Evolutionary conservation across 1,140 invertebrate species (phyloP), one percentile per base, ranked within the genome.

Genomic region (Neuroterus valhalla): DNA sequence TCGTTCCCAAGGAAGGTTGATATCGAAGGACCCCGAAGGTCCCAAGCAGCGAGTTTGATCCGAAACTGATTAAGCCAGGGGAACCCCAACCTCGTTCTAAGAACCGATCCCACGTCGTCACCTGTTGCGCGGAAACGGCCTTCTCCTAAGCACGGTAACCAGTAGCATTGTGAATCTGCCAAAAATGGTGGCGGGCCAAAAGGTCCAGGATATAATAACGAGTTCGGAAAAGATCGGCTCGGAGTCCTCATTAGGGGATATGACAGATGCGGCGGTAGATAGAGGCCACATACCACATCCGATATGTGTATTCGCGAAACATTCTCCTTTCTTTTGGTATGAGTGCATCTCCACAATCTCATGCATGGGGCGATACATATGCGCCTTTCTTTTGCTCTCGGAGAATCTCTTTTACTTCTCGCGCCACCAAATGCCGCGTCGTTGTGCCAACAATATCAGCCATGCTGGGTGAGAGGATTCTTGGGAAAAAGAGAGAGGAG

Each of bases 171-270:
- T 19, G 43, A 68, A 48, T 38, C 67, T 17, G 62, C 48, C 66
- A 73, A 71, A 78, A 81, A 81, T 73, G 77, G 77, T 78, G 72
- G 77, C 73, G 72, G 74, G 72, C 76, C 76, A 70, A 71, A 72
- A 52, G 55, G 43, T 12, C 55, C 48, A 42, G 52, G 72, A 78
- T 81, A 81, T 78, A 78, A 81, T 81, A 81, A 81, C 76, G 79
- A 77, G 71, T 62, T 68, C 26, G 62, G 52, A 71, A 71, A 71
- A 66, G 68, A 17, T 11, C 73, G 31, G 48, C 71, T 43, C 69
- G 69, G 72, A 66, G 73, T 79, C 76, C 78, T 81, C 80, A 77
- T 81, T 81, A 81, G 80, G 75, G 75, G 75, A 79, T 77, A 81
- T 81, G 80, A 81, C 80, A 79, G 80, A 81, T 79, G 77, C 77